These are phyloP conservation scores for Pangasius larnaudii DNA, from an alignment of 2,797 vertebrate species.

Conservation along the genomic window DNA sequence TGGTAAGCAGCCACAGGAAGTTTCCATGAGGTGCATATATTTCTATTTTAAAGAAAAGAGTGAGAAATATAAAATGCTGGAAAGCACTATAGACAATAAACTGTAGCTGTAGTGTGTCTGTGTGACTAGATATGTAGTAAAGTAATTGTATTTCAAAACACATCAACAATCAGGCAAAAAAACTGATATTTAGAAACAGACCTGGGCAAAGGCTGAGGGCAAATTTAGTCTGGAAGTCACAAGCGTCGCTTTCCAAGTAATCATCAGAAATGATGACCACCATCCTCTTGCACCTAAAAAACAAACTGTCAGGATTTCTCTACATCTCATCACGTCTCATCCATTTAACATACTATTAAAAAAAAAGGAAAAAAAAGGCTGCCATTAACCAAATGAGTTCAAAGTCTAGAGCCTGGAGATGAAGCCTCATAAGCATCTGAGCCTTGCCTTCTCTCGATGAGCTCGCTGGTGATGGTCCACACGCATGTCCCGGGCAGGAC, in stretches of 20 bases:
- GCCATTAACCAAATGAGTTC: no score
- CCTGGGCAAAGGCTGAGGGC: constrained; percentile 95
- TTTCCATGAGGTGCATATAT: not conserved
- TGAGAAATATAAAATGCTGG: not conserved
- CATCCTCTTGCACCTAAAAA: constrained; percentile 90
- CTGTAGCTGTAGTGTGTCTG: not conserved
- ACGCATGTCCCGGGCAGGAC: constrained; percentile 94
- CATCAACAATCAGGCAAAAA: not conserved
- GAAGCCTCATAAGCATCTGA: not conserved
- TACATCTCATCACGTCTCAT: not conserved
- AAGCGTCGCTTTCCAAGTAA: constrained; percentile 90
- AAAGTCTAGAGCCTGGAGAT: not conserved
- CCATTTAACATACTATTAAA: not conserved
- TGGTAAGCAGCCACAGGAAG: not conserved
- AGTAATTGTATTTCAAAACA: not conserved
- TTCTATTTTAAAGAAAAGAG: not conserved
- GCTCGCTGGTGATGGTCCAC: constrained; percentile 94
- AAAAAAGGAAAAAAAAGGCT: not conserved
- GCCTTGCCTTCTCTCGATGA: constrained; percentile 89
- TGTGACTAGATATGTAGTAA: not conserved
- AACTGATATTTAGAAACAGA: constrained; percentile 52
- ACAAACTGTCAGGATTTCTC: not conserved
- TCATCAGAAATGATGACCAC: constrained; percentile 96
- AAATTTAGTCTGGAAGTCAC: constrained; percentile 99
- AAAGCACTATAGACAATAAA: not conserved